Percentiles rank a stretch among this genome's conserved stretches.
These are phyloP conservation scores for Notechis scutatus DNA, from an alignment of 2,113 vertebrate genomes.

Conservation along the genomic window DNA sequence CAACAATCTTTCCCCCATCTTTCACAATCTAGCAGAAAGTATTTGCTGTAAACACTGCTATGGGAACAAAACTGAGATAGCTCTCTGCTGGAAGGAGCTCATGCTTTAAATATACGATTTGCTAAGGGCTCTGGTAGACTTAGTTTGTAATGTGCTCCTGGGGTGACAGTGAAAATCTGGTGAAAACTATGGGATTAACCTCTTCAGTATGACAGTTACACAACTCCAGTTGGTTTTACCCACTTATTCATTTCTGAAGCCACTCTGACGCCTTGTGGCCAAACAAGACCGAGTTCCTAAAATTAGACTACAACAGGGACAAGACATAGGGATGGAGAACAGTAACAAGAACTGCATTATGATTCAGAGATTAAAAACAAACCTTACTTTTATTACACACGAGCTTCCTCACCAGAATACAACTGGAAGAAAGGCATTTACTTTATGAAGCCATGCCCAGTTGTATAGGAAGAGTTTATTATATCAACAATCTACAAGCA, in stretches of 20 bases:
- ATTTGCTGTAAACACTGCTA: slow-evolving; percentile 20
- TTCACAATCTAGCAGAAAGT: slow-evolving; percentile 9
- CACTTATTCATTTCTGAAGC: not conserved
- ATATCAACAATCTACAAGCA: not conserved
- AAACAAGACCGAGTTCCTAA: not conserved
- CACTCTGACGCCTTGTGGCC: slow-evolving; percentile 20
- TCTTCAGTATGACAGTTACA: not conserved
- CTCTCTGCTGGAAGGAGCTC: not conserved
- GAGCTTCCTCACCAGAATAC: not conserved
- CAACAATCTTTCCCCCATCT: not conserved
- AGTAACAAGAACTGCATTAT: not conserved
- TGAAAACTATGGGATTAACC: slow-evolving; percentile 12
- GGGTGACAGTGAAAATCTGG: slow-evolving; percentile 22
- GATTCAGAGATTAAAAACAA: not conserved
- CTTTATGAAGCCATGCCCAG: not conserved
- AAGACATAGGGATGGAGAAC: no score
- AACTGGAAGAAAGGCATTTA: not conserved
- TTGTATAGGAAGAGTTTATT: not conserved
- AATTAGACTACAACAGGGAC: not conserved
- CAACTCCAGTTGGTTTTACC: not conserved
- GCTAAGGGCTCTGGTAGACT: not conserved
- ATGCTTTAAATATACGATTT: not conserved
- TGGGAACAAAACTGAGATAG: not conserved
- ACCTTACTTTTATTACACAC: not conserved
- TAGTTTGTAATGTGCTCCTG: slow-evolving; percentile 17